Evolutionary conservation across 2,797 vertebrate genomes (phyloP).

Genomic region (Tarsius wallacei): DNA sequence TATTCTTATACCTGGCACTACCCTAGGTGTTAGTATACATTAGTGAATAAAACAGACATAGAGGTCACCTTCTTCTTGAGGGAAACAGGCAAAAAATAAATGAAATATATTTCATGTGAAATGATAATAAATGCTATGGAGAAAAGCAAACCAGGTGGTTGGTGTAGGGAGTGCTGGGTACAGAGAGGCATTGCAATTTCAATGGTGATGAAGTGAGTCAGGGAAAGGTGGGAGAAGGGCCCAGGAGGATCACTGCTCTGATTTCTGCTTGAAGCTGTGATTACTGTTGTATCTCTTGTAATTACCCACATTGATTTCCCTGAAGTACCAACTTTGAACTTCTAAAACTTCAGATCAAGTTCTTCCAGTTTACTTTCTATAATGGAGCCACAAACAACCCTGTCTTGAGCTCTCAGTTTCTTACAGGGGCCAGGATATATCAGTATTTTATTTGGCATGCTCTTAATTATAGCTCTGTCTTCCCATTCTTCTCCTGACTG

Average conservation of each 20-base stretch:
- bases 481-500: background rate
- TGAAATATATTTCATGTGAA: constrained; percentile 6
- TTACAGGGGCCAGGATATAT: background rate
- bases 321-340: background rate
- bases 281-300: background rate
- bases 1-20: background rate
- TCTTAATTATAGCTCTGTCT: background rate
- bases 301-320: background rate
- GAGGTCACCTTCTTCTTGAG: background rate
- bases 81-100: constrained; percentile 29
- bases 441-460: background rate
- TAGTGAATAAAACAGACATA: background rate
- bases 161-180: background rate
- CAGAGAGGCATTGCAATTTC: background rate
- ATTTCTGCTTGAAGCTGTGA: background rate
- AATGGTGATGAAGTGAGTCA: background rate
- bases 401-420: constrained; percentile 27
- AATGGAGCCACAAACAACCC: background rate
- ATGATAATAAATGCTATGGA: background rate
- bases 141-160: background rate
- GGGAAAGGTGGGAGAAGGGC: background rate
- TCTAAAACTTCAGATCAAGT: background rate
- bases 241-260: background rate
- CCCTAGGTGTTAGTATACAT: background rate
- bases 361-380: background rate